These are phyloP conservation scores for Lepeophtheirus nordmannii DNA, from an alignment of 2,888 invertebrate species.

Conservation along the genomic window DNA sequence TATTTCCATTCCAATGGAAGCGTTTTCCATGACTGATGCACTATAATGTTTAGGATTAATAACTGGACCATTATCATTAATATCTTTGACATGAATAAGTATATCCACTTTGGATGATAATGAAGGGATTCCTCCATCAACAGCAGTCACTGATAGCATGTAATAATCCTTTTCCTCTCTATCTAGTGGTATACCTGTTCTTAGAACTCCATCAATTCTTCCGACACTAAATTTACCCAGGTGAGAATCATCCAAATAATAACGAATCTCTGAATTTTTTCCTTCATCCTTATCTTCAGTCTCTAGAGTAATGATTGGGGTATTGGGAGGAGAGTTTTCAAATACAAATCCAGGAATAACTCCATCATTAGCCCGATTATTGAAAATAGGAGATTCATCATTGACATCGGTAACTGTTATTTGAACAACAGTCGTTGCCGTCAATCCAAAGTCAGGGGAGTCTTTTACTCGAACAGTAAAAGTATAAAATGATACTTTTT, in stretches of 20 bases:
- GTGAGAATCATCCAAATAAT: constrained; percentile 43
- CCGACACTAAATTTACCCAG: constrained; percentile 56
- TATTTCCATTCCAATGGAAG: constrained; percentile 79
- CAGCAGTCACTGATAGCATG: constrained; percentile 50
- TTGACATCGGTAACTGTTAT: constrained; percentile 75
- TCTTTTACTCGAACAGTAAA: constrained; percentile 72
- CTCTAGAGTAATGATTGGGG: constrained; percentile 73
- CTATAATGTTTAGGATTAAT: constrained; percentile 55
- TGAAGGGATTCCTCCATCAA: constrained; percentile 71
- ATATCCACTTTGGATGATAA: constrained; percentile 27
- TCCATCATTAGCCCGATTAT: constrained; percentile 41
- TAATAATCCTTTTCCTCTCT: constrained; percentile 62
- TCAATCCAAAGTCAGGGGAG: constrained; percentile 53
- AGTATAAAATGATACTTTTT: constrained; percentile 61
- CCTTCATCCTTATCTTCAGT: constrained; percentile 79
- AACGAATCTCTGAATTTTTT: constrained; percentile 76
- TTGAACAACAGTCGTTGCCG: constrained; percentile 52
- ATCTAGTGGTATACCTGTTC: constrained; percentile 71
- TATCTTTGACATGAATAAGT: constrained; percentile 47
- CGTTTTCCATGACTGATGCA: constrained; percentile 76
- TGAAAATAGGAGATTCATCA: constrained; percentile 74
- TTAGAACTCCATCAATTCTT: constrained; percentile 65
- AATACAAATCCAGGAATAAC: constrained; percentile 55
- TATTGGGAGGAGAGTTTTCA: constrained; percentile 70
- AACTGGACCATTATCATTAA: constrained; percentile 33